A percentile compares a stretch with the other conserved stretches of the same genome.
These are phyloP conservation scores for Cinclus mexicanus DNA, from an alignment of 2,113 vertebrate species.

Conservation along the genomic window DNA sequence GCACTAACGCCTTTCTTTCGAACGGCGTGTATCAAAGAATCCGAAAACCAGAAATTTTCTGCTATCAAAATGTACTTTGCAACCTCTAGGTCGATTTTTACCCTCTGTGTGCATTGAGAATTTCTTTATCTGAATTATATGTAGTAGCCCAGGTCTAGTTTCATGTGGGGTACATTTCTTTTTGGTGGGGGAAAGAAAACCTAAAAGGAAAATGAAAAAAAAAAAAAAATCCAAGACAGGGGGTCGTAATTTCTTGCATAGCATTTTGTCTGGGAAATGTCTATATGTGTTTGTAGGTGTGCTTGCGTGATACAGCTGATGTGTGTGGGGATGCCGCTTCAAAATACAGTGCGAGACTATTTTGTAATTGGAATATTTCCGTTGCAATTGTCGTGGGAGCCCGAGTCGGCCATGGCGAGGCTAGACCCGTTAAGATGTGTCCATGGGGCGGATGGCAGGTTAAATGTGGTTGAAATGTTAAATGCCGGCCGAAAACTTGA, in stretches of 20 bases:
- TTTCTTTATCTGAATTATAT: not conserved
- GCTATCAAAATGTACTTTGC: conserved; percentile 38
- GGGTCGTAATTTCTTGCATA: not conserved
- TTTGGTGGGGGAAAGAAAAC: not conserved
- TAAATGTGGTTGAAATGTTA: conserved; percentile 26
- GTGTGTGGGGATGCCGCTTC: not conserved
- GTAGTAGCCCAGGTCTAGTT: not conserved
- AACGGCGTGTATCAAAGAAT: not conserved
- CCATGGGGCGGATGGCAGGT: conserved; percentile 41
- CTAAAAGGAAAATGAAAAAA: not conserved
- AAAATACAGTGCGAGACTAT: not conserved
- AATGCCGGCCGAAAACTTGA: conserved; percentile 42
- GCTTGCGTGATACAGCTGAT: not conserved
- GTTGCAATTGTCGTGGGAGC: conserved; percentile 10
- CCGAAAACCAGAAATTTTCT: not conserved
- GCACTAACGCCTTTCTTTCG: conserved; percentile 22
- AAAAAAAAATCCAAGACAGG: not conserved
- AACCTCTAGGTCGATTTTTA: conserved; percentile 54
- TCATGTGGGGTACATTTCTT: conserved; percentile 20
- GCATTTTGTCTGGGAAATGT: conserved; percentile 5
- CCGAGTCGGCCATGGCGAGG: not conserved
- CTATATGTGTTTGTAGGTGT: not conserved
- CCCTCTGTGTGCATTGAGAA: conserved; percentile 7
- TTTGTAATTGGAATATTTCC: conserved; percentile 2
- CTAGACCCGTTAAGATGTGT: conserved; percentile 7